Evolutionary conservation across 2,113 vertebrate genomes (phyloP), one percentile per base, ranked within the genome.

Genomic region (Semnornis frantzii): DNA sequence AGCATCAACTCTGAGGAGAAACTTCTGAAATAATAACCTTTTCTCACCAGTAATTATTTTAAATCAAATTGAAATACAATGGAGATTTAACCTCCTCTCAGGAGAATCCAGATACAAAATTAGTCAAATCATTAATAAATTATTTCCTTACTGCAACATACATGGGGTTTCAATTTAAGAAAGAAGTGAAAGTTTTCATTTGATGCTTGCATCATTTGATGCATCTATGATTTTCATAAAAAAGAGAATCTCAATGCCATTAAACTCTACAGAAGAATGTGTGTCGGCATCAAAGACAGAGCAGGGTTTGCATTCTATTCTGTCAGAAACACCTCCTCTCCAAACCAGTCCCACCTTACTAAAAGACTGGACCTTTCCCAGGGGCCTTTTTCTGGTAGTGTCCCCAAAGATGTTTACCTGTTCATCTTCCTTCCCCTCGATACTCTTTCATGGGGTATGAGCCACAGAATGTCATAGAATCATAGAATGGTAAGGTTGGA

Each of bases 11-110:
- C 55, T 30, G 28, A 87, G 27, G 50, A 72, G 48, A 54, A 81
- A 64, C 33, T 93, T 93, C 20, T 71, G 24, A 94, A 91, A 90
- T 71, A 82, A 66, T 15, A 70, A 85, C n/a, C 21, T 76, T 77
- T 89, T 87, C 44, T 84, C 78, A 44, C 23, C 82, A 28, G 66
- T 62, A 82, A 82, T 62, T 85, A 72, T n/a, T 85, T 87, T 76
- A 44, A 74, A 74, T 42, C 28, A 83, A 68, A 77, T 31, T 85
- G n/a, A 96, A 91, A 68, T 63, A 17, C 25, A 91, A 83, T 54
- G 70, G 50, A 91, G 52, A 78, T 44, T 66, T 68, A 73, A 64
- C 15, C 48, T 78, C 89, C 60, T 89, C 52, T 80, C 65, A 34
- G 42, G 73, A 88, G 80, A 87, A 62, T 2, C 3, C 48, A 88